Conservation (phyloP, 2,113 vertebrate species). For the Corynorhinus townsendii region DNA sequence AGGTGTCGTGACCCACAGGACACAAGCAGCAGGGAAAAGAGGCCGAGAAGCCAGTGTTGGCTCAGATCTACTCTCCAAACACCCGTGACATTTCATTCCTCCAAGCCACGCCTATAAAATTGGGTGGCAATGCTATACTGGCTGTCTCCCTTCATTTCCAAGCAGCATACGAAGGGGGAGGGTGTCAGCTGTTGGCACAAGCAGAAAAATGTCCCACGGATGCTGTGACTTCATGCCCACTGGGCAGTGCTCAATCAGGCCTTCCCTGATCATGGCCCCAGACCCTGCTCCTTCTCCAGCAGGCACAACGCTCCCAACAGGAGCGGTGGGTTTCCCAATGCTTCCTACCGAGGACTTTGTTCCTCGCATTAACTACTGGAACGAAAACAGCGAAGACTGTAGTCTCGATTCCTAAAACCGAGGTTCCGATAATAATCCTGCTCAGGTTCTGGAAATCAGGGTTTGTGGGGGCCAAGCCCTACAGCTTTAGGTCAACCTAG, state of each 20-base stretch:
- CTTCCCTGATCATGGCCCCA: neutral
- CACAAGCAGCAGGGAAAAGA: neutral
- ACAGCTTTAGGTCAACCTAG: neutral
- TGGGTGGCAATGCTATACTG: neutral
- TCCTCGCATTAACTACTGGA: neutral
- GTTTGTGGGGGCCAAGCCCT: conserved; percentile 14
- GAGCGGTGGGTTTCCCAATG: neutral
- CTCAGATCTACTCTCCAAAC: neutral
- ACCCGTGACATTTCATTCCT: neutral
- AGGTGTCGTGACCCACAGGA: neutral
- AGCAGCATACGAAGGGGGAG: neutral
- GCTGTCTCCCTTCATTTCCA: neutral
- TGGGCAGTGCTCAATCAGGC: neutral
- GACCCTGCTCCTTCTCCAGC: neutral
- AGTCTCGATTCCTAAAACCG: conserved; percentile 41
- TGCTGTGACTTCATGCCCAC: neutral
- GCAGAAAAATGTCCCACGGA: neutral
- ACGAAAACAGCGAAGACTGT: conserved; percentile 27
- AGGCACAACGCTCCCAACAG: neutral
- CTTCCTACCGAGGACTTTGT: neutral
- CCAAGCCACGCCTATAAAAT: neutral
- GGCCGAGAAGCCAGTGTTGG: neutral
- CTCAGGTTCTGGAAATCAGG: conserved; percentile 49
- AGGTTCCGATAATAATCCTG: conserved; percentile 49
- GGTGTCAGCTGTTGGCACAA: neutral